Percentiles rank a stretch among this genome's conserved stretches.
Evolutionary conservation across 2,888 invertebrate genomes (phyloP).

Genomic region (Anoplius nigerrimus): DNA sequence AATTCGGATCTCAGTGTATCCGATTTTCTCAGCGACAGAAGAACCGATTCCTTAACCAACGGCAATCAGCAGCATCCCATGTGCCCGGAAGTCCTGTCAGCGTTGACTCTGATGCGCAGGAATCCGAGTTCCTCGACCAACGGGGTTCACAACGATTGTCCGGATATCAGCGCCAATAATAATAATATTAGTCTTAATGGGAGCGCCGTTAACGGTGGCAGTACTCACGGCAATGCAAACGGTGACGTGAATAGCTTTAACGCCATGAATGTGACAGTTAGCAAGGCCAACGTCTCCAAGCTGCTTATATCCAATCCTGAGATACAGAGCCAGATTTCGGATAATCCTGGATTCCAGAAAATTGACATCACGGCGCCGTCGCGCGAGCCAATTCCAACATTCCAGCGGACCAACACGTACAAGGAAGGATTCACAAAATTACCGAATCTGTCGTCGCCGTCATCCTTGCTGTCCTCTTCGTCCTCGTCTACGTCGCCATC

Average conservation of each 20-base stretch:
- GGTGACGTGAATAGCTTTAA: no score
- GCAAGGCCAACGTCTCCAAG: slow-evolving; percentile 54
- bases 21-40: slow-evolving; percentile 63
- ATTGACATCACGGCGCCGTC: slow-evolving; percentile 63
- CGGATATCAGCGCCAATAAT: no score
- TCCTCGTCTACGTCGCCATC: no score
- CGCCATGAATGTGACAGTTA: slow-evolving; percentile 8
- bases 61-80: slow-evolving; percentile 45
- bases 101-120: slow-evolving; percentile 68
- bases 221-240: slow-evolving; percentile 14
- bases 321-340: slow-evolving; percentile 67
- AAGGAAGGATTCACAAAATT: slow-evolving; percentile 55
- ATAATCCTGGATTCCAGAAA: slow-evolving; percentile 69
- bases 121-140: slow-evolving; percentile 53
- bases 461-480: no score
- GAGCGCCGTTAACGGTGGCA: no score
- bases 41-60: slow-evolving; percentile 50
- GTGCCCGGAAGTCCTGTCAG: slow-evolving; percentile 71
- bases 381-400: not conserved
- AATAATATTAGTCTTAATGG: no score
- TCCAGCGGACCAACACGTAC: slow-evolving; percentile 20
- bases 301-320: slow-evolving; percentile 67
- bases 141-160: no score
- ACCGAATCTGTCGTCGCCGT: slow-evolving; percentile 9
- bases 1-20: slow-evolving; percentile 65